A percentile compares a stretch with the other conserved stretches of the same genome.
Conservation (phyloP, 2,888 invertebrate species). For the Sesamia inferens region DNA sequence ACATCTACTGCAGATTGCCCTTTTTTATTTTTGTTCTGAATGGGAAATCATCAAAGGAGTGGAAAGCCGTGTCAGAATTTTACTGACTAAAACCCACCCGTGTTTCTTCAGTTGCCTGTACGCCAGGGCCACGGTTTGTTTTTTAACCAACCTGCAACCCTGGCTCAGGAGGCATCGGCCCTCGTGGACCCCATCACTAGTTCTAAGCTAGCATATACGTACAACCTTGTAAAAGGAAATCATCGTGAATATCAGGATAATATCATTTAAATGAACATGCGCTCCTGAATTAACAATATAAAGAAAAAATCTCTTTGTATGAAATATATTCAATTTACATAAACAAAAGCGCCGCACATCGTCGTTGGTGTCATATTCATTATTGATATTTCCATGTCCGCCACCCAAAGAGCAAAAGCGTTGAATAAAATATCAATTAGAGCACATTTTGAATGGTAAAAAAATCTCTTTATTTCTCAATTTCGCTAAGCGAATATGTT, state of each 20-base stretch:
- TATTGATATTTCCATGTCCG: constrained; percentile 82
- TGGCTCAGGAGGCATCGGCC: no score
- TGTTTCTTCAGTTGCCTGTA: no score
- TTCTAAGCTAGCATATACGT: background rate
- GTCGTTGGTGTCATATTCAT: constrained; percentile 81
- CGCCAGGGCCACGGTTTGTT: no score
- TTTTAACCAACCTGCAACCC: no score
- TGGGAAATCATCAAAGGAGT: no score
- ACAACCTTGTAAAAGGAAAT: constrained; percentile 42
- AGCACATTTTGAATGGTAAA: constrained; percentile 82
- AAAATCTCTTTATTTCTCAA: constrained; percentile 86
- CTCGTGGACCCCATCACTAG: no score
- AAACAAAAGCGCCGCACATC: constrained; percentile 73
- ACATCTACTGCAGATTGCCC: background rate
- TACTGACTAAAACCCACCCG: no score
- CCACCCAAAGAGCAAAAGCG: constrained; percentile 87
- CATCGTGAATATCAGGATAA: constrained; percentile 39
- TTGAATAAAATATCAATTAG: constrained; percentile 89
- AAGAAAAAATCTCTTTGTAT: constrained; percentile 61
- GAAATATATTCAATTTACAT: constrained; percentile 74
- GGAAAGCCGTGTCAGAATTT: no score
- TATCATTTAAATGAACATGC: constrained; percentile 47
- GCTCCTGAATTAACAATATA: constrained; percentile 46
- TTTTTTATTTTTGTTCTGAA: background rate
- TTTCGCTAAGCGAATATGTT: constrained; percentile 86